phyloP scores from a whole-genome alignment of 2,797 vertebrate species.

The Thunnus albacares region DNA sequence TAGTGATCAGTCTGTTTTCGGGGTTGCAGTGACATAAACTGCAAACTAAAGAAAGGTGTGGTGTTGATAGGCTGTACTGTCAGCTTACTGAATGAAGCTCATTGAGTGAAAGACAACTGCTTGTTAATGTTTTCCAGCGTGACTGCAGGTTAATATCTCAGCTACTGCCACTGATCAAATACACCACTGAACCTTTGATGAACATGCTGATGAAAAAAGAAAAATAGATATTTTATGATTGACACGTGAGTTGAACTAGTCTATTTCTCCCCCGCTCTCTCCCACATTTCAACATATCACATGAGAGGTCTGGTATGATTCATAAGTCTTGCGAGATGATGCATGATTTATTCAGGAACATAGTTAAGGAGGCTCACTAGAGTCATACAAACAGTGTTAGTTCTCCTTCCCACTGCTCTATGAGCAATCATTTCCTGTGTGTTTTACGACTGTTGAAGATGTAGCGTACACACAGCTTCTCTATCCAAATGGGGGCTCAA shows the following conservation, averaged over 20 bases:
- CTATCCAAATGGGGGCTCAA: neutral
- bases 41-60: constrained; percentile 64
- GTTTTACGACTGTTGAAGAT: constrained; percentile 14
- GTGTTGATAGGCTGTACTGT: constrained; percentile 32
- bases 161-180: constrained; percentile 28
- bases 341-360: constrained; percentile 32
- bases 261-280: neutral
- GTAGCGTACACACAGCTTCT: neutral
- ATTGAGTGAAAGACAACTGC: constrained; percentile 39
- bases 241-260: neutral
- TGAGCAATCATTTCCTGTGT: constrained; percentile 75
- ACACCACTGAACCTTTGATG: constrained; percentile 25
- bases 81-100: constrained; percentile 28
- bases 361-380: constrained; percentile 23
- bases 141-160: constrained; percentile 20
- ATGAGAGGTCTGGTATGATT: constrained; percentile 56
- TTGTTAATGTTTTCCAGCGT: constrained; percentile 44
- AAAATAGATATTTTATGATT: neutral
- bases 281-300: constrained; percentile 29
- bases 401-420: constrained; percentile 37
- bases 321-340: constrained; percentile 53
- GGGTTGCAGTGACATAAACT: constrained; percentile 18
- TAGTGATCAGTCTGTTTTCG: constrained; percentile 3
- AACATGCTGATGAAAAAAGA: neutral
- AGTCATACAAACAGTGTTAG: constrained; percentile 51